Percentiles rank a stretch among this genome's conserved stretches.
These are phyloP conservation scores for Caranx melampygus DNA, from an alignment of 2,113 vertebrate species.

Conservation along the genomic window DNA sequence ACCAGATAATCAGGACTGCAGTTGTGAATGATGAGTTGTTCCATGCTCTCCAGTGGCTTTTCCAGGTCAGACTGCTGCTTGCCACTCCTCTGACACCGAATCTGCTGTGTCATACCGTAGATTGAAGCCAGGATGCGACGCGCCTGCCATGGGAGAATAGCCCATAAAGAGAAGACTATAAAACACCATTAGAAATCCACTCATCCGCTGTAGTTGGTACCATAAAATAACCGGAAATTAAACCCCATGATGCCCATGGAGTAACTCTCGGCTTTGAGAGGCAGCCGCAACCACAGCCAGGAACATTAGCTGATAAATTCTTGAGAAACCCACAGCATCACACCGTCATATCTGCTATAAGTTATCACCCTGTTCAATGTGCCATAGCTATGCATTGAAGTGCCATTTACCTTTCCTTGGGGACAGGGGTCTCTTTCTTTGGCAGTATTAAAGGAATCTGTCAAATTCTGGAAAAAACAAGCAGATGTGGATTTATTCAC, in stretches of 20 bases:
- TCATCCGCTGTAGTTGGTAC: not conserved
- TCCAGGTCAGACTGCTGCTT: slow-evolving; percentile 46
- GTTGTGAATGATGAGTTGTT: slow-evolving; percentile 72
- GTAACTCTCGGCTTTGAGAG: not conserved
- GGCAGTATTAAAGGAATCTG: slow-evolving; percentile 46
- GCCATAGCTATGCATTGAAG: slow-evolving; percentile 34
- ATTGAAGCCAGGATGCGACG: slow-evolving; percentile 77
- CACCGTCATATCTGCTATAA: not conserved
- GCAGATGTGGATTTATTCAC: not conserved
- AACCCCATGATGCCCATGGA: not conserved
- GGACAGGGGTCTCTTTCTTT: slow-evolving; percentile 78
- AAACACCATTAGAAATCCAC: not conserved
- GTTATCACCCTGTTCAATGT: slow-evolving; percentile 65
- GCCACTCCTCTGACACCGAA: slow-evolving; percentile 65
- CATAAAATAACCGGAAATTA: not conserved
- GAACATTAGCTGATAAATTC: not conserved
- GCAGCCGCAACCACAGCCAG: not conserved
- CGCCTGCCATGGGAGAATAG: slow-evolving; percentile 50
- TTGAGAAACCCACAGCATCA: not conserved
- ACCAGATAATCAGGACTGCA: slow-evolving; percentile 75
- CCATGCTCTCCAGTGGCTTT: slow-evolving; percentile 75
- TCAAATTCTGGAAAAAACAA: slow-evolving; percentile 77
- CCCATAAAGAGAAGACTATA: not conserved
- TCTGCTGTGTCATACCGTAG: slow-evolving; percentile 73
- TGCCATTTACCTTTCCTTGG: slow-evolving; percentile 75